Percentiles rank a stretch among this genome's conserved stretches.
phyloP scores from a whole-genome alignment of 2,888 invertebrate genomes.

The Chloromyia formosa region DNA sequence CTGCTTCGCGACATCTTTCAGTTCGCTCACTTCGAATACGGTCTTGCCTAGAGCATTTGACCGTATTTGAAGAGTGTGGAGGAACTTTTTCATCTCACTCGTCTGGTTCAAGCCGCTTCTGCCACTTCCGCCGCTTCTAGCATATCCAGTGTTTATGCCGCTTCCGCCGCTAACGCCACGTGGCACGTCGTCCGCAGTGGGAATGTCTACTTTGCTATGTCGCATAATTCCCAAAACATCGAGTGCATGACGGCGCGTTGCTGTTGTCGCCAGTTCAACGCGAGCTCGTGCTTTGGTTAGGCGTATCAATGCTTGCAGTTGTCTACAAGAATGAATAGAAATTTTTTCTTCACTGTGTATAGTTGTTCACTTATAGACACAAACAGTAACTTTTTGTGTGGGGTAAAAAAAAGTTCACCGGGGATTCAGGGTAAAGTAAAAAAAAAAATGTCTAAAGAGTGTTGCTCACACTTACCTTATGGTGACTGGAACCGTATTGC shows the following conservation, averaged over 20 bases:
- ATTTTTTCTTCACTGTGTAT: no score
- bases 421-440: no score
- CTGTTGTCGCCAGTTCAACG: constrained; percentile 83
- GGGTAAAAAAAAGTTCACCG: no score
- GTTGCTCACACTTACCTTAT: constrained; percentile 64
- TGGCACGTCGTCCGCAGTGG: constrained; percentile 73
- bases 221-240: constrained; percentile 88
- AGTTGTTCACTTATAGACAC: not conserved
- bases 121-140: no score
- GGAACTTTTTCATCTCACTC: constrained; percentile 76
- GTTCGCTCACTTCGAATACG: no score
- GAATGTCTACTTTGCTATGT: constrained; percentile 80
- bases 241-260: constrained; percentile 80
- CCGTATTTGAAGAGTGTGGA: constrained; percentile 74
- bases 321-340: constrained; percentile 70
- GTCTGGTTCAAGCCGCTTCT: no score
- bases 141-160: no score
- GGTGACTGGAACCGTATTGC: constrained; percentile 82
- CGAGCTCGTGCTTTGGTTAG: constrained; percentile 90
- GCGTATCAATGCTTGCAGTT: constrained; percentile 87
- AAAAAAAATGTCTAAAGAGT: no score
- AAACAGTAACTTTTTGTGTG: no score
- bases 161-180: constrained; percentile 78
- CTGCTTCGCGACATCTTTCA: no score
- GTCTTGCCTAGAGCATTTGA: no score